A percentile compares a stretch with the other conserved stretches of the same genome.
Conservation (phyloP, 2,113 vertebrate species). For the Dasyornis broadbenti region DNA sequence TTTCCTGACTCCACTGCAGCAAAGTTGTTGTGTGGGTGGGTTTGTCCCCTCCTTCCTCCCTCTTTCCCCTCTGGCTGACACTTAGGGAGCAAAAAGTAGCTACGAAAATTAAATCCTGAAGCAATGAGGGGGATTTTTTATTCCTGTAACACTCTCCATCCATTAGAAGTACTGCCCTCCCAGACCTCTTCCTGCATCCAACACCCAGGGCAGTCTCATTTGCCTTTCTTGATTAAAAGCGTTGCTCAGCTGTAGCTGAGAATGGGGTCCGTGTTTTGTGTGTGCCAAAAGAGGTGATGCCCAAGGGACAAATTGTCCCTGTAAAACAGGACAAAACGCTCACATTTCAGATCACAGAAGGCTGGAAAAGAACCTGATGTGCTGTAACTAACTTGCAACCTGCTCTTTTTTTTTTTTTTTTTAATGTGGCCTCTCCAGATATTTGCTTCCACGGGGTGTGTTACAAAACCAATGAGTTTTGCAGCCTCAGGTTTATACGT, state of each 20-base stretch:
- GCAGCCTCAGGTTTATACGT: neutral
- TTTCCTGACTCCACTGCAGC: neutral
- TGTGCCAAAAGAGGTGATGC: neutral
- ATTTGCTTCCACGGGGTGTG: neutral
- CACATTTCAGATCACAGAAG: neutral
- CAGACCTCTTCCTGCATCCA: neutral
- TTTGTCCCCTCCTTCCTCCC: neutral
- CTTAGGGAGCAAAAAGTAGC: neutral
- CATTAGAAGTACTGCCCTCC: neutral
- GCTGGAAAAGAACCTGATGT: neutral
- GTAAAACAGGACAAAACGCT: neutral
- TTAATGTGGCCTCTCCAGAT: neutral
- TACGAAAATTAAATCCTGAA: neutral
- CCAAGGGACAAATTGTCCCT: neutral
- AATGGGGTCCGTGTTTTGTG: neutral
- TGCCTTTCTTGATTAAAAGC: neutral
- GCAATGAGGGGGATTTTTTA: neutral
- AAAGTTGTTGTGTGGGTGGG: neutral
- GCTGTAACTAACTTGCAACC: neutral
- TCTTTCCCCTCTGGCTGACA: neutral
- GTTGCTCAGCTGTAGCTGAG: neutral
- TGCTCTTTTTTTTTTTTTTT: neutral
- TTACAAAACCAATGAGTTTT: conserved; percentile 12
- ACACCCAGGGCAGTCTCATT: neutral
- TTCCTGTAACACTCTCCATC: neutral